Conservation (phyloP, 2,797 vertebrate species). For the Phrynocephalus guinanensis region DNA sequence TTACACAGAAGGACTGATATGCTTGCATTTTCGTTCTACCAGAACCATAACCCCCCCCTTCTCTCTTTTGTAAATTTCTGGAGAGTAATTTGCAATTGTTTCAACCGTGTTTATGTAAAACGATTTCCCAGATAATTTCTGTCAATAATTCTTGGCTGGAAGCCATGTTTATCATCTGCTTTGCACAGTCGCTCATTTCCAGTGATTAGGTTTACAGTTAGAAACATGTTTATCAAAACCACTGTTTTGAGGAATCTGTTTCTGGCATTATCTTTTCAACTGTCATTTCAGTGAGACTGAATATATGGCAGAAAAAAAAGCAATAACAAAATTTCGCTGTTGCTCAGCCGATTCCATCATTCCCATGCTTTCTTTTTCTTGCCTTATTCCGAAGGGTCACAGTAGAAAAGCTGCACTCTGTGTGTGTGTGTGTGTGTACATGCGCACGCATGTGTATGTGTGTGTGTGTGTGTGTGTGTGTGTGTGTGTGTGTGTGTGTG, state of each 20-base stretch:
- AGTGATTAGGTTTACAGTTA: not conserved
- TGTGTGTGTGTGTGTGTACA: too few species aligned
- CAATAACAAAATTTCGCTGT: not conserved
- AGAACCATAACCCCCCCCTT: not conserved
- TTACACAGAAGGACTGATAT: constrained; percentile 11
- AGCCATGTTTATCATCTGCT: not conserved
- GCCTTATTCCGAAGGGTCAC: not conserved
- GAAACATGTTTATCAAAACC: not conserved
- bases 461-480: too few species aligned
- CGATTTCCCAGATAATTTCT: constrained; percentile 14
- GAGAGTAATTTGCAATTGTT: not conserved
- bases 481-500: too few species aligned
- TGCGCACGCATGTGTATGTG: too few species aligned
- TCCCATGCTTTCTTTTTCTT: not conserved
- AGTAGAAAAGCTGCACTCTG: not conserved
- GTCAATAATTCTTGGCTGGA: not conserved
- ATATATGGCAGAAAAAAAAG: not conserved
- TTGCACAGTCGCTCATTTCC: not conserved
- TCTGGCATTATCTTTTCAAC: not conserved
- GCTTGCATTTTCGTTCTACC: not conserved
- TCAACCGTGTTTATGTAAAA: constrained; percentile 9
- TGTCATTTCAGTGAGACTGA: not conserved
- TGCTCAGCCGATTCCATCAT: not conserved
- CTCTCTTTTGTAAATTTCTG: not conserved
- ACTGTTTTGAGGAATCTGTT: not conserved